A percentile compares a stretch with the other conserved stretches of the same genome.
Evolutionary conservation across 2,113 vertebrate genomes (phyloP).

Genomic region (Ciconia maguari): DNA sequence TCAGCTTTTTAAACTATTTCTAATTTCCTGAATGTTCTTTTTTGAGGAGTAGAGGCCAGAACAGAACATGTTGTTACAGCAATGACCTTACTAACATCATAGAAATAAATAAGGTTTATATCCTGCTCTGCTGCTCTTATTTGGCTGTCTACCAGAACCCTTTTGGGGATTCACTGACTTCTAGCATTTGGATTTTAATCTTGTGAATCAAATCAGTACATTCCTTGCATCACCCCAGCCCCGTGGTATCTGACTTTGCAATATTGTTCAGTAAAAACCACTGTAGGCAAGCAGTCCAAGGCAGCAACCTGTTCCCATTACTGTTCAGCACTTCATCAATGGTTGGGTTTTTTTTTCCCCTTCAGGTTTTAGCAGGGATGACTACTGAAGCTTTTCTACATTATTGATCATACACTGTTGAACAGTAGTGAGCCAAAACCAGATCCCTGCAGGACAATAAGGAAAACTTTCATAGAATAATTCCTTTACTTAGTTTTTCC

Average conservation of each 20-base stretch:
- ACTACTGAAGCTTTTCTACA: not conserved
- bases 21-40: not conserved
- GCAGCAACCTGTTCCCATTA: not conserved
- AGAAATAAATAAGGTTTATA: not conserved
- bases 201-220: not conserved
- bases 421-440: not conserved
- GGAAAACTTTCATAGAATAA: not conserved
- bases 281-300: not conserved
- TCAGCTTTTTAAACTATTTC: not conserved
- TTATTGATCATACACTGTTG: not conserved
- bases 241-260: not conserved
- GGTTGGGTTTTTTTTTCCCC: not conserved
- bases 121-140: not conserved
- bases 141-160: not conserved
- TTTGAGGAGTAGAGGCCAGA: not conserved
- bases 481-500: not conserved
- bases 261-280: not conserved
- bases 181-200: not conserved
- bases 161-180: not conserved
- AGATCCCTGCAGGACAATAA: not conserved
- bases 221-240: not conserved
- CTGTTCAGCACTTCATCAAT: not conserved
- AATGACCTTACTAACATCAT: not conserved
- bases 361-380: not conserved
- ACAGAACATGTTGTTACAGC: not conserved